Conservation (phyloP, 2,888 invertebrate species). For the Acronicta leporina region DNA sequence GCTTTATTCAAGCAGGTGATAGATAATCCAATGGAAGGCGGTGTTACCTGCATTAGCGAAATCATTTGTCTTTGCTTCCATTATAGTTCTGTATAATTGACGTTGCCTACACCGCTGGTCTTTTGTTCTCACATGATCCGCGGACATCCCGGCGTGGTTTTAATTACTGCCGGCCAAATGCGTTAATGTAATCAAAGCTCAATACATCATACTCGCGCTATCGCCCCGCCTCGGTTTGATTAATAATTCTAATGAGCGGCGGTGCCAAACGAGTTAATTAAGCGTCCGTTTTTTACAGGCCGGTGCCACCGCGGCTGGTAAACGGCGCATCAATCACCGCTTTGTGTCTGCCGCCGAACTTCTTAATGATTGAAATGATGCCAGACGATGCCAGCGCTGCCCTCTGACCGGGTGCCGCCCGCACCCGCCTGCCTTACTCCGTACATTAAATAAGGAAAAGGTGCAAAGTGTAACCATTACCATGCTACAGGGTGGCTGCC, state of each 20-base stretch:
- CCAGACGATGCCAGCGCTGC: constrained; percentile 59
- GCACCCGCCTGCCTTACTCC: not conserved
- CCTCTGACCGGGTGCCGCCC: constrained; percentile 62
- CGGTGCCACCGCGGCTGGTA: constrained; percentile 85
- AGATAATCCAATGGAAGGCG: constrained; percentile 16
- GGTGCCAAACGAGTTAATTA: constrained; percentile 89
- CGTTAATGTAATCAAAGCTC: constrained; percentile 89
- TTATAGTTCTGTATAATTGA: constrained; percentile 70
- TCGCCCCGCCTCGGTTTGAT: constrained; percentile 87
- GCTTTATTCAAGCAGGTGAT: constrained; percentile 40
- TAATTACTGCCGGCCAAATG: constrained; percentile 83
- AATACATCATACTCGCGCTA: constrained; percentile 87
- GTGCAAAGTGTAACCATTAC: constrained; percentile 30
- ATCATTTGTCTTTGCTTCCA: constrained; percentile 64
- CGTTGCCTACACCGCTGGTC: constrained; percentile 50
- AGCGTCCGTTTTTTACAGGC: constrained; percentile 83
- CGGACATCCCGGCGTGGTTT: constrained; percentile 83
- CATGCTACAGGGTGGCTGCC: constrained; percentile 3
- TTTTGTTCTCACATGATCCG: constrained; percentile 58
- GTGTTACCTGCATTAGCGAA: constrained; percentile 62
- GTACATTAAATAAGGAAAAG: constrained; percentile 8
- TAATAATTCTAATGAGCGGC: constrained; percentile 89
- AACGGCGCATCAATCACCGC: constrained; percentile 88
- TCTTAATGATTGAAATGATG: constrained; percentile 87
- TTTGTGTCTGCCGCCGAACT: constrained; percentile 85